phyloP scores from a whole-genome alignment of 2,797 vertebrate genomes.

The Atherinosoma microstoma region DNA sequence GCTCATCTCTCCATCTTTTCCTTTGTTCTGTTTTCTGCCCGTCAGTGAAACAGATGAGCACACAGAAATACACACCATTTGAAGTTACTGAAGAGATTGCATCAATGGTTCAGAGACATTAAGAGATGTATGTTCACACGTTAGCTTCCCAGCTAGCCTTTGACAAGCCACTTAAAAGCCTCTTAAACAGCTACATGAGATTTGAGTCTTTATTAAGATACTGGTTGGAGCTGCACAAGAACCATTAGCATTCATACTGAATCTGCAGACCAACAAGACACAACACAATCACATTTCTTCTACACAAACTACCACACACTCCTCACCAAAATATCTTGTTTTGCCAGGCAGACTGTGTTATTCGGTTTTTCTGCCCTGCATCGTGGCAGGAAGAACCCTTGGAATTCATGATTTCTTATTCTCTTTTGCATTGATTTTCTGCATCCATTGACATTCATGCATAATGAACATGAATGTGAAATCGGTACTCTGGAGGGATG shows the following conservation, averaged over 20 bases:
- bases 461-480: constrained; percentile 74
- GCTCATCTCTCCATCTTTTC: constrained; percentile 27
- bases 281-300: constrained; percentile 17
- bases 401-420: constrained; percentile 69
- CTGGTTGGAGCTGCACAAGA: constrained; percentile 1
- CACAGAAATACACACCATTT: constrained; percentile 37
- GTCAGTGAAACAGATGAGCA: constrained; percentile 62
- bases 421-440: constrained; percentile 72
- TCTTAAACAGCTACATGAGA: constrained; percentile 22
- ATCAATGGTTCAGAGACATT: constrained; percentile 21
- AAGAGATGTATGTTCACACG: constrained; percentile 17
- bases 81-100: constrained; percentile 34
- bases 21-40: constrained; percentile 54
- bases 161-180: constrained; percentile 16
- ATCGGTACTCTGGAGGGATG: constrained; percentile 47
- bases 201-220: constrained; percentile 36
- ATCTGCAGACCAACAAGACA: constrained; percentile 9
- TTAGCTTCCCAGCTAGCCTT: constrained; percentile 14
- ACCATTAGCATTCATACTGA: background rate
- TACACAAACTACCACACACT: background rate
- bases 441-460: constrained; percentile 79
- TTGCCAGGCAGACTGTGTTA: constrained; percentile 51
- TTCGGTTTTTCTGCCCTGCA: constrained; percentile 46
- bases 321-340: constrained; percentile 50
- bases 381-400: constrained; percentile 44